Evolutionary conservation across 2,797 vertebrate species (phyloP).

Genomic region (Pseudochaenichthys georgianus): DNA sequence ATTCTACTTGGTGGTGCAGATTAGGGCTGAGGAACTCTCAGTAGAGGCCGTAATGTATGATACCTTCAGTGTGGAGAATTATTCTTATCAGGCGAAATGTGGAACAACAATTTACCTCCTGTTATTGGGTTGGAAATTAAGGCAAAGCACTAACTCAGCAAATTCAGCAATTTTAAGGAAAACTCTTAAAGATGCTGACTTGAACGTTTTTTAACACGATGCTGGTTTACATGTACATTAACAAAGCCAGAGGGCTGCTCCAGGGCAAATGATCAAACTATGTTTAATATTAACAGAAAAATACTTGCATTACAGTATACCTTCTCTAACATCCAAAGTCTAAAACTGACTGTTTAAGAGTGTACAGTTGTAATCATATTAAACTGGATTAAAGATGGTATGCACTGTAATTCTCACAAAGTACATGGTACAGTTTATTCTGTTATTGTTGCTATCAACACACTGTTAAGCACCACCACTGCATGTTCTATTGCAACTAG

Average conservation of each 20-base stretch:
- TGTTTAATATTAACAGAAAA: constrained; percentile 59
- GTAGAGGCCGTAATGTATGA: constrained; percentile 25
- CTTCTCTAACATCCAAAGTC: constrained; percentile 12
- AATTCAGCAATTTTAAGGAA: constrained; percentile 63
- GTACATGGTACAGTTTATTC: neutral
- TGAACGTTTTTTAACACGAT: constrained; percentile 54
- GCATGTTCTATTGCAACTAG: neutral
- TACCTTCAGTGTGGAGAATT: constrained; percentile 41
- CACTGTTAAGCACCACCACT: neutral
- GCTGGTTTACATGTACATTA: constrained; percentile 61
- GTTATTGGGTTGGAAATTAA: constrained; percentile 67
- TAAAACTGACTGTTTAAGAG: constrained; percentile 16
- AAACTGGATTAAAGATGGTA: neutral
- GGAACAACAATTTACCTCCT: constrained; percentile 65
- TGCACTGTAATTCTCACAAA: neutral
- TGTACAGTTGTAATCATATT: constrained; percentile 10
- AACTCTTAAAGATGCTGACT: constrained; percentile 73
- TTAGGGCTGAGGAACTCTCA: constrained; percentile 32
- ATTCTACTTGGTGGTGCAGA: constrained; percentile 25
- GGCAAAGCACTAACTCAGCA: constrained; percentile 63
- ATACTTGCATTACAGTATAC: constrained; percentile 43
- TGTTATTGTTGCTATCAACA: neutral
- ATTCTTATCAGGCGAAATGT: constrained; percentile 55
- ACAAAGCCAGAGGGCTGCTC: constrained; percentile 63
- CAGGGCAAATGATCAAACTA: constrained; percentile 66